These are phyloP conservation scores for Gallinago paraguaiae DNA, from an alignment of 2,113 vertebrate species.

Conservation along the genomic window DNA sequence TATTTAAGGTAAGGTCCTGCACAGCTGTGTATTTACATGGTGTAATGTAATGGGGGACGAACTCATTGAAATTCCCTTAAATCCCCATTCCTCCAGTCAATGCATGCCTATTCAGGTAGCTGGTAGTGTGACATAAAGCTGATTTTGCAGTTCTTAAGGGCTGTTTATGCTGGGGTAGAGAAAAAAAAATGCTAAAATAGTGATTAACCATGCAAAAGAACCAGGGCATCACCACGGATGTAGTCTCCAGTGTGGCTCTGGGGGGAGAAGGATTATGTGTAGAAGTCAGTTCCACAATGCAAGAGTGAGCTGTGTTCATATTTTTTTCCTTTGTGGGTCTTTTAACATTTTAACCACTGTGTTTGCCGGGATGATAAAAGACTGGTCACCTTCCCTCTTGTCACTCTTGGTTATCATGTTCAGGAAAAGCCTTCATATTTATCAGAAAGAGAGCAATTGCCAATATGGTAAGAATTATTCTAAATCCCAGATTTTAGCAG, in stretches of 20 bases:
- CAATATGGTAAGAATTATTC: conserved; percentile 13
- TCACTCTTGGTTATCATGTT: background rate
- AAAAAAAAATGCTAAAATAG: background rate
- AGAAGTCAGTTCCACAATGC: background rate
- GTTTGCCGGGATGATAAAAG: background rate
- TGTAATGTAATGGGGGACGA: background rate
- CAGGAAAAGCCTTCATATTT: background rate
- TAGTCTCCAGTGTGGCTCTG: background rate
- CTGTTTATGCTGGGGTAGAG: background rate
- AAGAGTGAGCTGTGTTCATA: background rate
- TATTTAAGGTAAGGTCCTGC: background rate
- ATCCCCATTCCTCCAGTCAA: background rate
- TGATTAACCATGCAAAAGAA: background rate
- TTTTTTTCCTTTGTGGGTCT: background rate
- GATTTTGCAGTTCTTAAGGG: background rate
- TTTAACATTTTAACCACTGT: background rate
- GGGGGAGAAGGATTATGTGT: background rate
- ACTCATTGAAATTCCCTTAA: background rate
- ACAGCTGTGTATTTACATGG: background rate
- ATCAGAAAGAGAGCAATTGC: background rate
- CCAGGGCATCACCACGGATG: background rate
- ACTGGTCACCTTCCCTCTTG: background rate
- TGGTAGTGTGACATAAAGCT: background rate
- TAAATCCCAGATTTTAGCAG: conserved; percentile 16
- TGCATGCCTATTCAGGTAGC: background rate